A percentile compares a stretch with the other conserved stretches of the same genome.
These are phyloP conservation scores for Brachyalestes nurse DNA, from an alignment of 2,797 vertebrate species.

Conservation along the genomic window DNA sequence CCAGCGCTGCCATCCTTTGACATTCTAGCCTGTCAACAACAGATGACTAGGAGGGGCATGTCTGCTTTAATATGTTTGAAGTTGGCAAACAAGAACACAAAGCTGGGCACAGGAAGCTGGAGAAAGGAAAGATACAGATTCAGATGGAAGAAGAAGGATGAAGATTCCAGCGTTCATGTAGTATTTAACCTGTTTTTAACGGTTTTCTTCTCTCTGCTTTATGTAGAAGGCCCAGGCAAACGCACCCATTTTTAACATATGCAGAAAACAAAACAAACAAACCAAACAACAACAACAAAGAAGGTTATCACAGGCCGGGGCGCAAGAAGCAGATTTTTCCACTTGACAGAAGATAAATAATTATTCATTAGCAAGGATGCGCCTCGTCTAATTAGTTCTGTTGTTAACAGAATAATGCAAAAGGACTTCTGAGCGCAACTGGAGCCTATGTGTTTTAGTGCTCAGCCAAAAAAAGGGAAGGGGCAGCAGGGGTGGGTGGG, in stretches of 20 bases:
- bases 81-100: not conserved
- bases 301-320: slow-evolving; percentile 54
- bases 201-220: not conserved
- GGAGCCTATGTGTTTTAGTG: slow-evolving; percentile 52
- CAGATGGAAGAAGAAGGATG: not conserved
- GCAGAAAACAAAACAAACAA: slow-evolving; percentile 44
- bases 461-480: slow-evolving; percentile 61
- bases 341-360: slow-evolving; percentile 77
- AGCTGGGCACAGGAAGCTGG: not conserved
- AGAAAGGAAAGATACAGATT: not conserved
- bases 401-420: slow-evolving; percentile 64
- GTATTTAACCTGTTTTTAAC: not conserved
- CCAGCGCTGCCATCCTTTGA: not conserved
- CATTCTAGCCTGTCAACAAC: not conserved
- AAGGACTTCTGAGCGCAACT: slow-evolving; percentile 42
- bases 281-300: slow-evolving; percentile 17
- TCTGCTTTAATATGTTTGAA: slow-evolving; percentile 19
- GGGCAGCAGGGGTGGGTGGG: slow-evolving; percentile 39
- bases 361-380: slow-evolving; percentile 73
- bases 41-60: not conserved
- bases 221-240: slow-evolving; percentile 15
- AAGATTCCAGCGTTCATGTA: not conserved
- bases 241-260: slow-evolving; percentile 37
- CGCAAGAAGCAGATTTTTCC: slow-evolving; percentile 65
- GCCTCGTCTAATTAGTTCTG: slow-evolving; percentile 73